These are phyloP conservation scores for Callocephalon fimbriatum DNA, from an alignment of 2,113 vertebrate species.

Conservation along the genomic window DNA sequence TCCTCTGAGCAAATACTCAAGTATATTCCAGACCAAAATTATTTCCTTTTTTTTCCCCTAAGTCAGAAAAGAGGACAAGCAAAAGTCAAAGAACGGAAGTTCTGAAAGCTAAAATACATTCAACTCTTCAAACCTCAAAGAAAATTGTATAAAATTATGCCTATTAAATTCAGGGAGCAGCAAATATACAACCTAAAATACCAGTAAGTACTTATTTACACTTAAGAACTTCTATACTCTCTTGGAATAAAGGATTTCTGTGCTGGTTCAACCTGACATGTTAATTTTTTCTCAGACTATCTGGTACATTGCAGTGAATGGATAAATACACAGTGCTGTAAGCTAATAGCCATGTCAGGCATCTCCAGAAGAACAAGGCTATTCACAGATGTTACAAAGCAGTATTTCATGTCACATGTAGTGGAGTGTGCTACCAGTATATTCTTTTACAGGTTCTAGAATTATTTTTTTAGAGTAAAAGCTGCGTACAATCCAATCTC, in stretches of 20 bases:
- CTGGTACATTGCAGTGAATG: neutral
- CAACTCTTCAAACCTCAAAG: neutral
- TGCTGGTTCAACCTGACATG: neutral
- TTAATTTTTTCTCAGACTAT: constrained; percentile 27
- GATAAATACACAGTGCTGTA: neutral
- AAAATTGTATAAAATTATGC: constrained; percentile 18
- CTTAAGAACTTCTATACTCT: neutral
- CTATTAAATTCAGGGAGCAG: constrained; percentile 20
- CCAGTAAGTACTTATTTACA: neutral
- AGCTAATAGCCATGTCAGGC: neutral
- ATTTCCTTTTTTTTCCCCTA: neutral
- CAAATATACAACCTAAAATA: neutral
- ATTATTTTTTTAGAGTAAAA: neutral
- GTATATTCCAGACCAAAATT: neutral
- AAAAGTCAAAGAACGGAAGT: neutral
- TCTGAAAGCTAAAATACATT: constrained; percentile 15
- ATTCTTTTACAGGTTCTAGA: neutral
- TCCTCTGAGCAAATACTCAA: neutral
- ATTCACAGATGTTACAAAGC: neutral
- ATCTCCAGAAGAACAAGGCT: neutral
- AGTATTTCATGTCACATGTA: neutral
- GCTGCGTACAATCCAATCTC: neutral
- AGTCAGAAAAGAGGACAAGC: constrained; percentile 7
- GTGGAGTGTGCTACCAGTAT: neutral
- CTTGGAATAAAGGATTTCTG: neutral